Conservation (phyloP, 2,888 invertebrate species). For the Pammene aurita region DNA sequence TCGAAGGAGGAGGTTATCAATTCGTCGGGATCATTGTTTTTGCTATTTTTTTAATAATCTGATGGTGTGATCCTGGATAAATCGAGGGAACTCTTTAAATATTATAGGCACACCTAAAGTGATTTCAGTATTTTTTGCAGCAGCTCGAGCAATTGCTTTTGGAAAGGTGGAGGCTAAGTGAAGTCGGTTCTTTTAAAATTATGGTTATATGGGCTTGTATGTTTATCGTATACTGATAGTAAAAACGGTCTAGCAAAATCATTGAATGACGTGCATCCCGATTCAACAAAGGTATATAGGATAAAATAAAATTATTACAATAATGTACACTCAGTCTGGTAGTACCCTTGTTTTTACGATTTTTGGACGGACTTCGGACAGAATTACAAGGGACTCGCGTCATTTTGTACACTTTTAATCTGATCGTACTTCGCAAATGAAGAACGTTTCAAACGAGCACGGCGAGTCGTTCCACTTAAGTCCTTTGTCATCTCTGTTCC, state of each 20-base stretch:
- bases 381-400: background rate
- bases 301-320: background rate
- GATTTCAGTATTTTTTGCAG: too few species aligned
- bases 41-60: too few species aligned
- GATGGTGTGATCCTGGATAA: too few species aligned
- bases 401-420: conserved; percentile 59
- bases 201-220: background rate
- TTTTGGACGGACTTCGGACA: background rate
- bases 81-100: too few species aligned
- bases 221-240: background rate
- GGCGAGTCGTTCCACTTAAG: conserved; percentile 97
- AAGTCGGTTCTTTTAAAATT: too few species aligned
- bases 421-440: conserved; percentile 92
- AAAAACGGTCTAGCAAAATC: conserved; percentile 2
- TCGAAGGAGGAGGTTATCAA: too few species aligned
- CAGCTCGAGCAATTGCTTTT: too few species aligned
- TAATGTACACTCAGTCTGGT: background rate
- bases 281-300: background rate
- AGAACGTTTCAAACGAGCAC: conserved; percentile 96
- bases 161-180: too few species aligned
- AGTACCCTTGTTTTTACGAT: background rate
- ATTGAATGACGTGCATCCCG: conserved; percentile 1
- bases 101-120: too few species aligned
- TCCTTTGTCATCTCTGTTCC: conserved; percentile 96
- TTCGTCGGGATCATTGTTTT: too few species aligned